Conservation (phyloP, 2,888 invertebrate genomes). For the Xanthia icteritia region DNA sequence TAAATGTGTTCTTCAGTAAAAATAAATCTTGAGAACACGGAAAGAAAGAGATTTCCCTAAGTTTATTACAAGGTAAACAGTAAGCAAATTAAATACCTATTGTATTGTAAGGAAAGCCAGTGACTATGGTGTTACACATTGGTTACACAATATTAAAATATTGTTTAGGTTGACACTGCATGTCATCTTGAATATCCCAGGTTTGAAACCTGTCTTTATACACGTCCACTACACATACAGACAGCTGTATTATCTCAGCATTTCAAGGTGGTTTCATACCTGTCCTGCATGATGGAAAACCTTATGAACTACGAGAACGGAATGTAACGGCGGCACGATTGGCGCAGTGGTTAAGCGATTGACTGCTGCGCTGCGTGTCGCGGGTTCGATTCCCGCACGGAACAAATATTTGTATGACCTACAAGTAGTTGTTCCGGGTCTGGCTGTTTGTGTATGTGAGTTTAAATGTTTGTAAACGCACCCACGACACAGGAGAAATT, state of each 20-base stretch:
- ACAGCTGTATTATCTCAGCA: neutral
- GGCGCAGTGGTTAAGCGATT: too few relatives aligned
- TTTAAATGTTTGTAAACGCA: too few relatives aligned
- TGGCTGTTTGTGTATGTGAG: too few relatives aligned
- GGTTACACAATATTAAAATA: constrained; percentile 20
- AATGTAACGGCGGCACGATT: too few relatives aligned
- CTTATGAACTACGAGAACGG: neutral
- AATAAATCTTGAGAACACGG: neutral
- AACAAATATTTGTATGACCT: too few relatives aligned
- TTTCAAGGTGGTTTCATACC: neutral
- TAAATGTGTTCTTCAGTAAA: neutral
- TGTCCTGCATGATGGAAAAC: neutral
- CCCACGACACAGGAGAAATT: too few relatives aligned
- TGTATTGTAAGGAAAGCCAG: constrained; percentile 31
- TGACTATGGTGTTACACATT: constrained; percentile 10
- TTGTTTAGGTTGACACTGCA: neutral
- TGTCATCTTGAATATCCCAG: constrained; percentile 30
- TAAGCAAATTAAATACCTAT: constrained; percentile 4
- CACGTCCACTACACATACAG: constrained; percentile 21
- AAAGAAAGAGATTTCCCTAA: neutral
- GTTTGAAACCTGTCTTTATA: constrained; percentile 9
- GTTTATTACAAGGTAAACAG: constrained; percentile 19
- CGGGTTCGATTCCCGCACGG: too few relatives aligned
- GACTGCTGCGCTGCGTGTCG: too few relatives aligned
- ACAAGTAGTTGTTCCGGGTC: too few relatives aligned